Conservation (phyloP, 2,888 invertebrate genomes). For the Eupithecia tripunctaria region DNA sequence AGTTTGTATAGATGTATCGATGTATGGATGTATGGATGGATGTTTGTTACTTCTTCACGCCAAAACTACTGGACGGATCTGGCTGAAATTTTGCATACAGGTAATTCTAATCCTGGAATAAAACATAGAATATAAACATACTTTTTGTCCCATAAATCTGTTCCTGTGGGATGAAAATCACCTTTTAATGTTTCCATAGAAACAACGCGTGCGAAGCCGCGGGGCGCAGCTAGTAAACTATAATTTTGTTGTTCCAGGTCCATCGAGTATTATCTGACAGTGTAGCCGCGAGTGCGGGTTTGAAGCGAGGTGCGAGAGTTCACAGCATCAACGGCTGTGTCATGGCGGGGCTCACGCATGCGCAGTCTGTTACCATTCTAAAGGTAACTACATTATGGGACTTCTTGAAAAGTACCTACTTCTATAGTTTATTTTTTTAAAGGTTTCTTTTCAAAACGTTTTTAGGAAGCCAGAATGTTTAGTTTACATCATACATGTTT, state of each 20-base stretch:
- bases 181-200: too few relatives aligned
- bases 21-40: too few relatives aligned
- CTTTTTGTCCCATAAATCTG: too few relatives aligned
- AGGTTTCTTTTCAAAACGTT: neutral
- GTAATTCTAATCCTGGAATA: too few relatives aligned
- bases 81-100: too few relatives aligned
- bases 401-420: neutral
- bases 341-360: slow-evolving; percentile 93
- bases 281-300: slow-evolving; percentile 93
- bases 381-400: slow-evolving; percentile 85
- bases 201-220: too few relatives aligned
- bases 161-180: too few relatives aligned
- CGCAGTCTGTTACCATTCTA: slow-evolving; percentile 93
- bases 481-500: neutral
- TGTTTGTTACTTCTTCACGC: too few relatives aligned
- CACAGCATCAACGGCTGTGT: slow-evolving; percentile 94
- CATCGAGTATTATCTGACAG: slow-evolving; percentile 94
- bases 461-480: neutral
- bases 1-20: too few relatives aligned
- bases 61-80: too few relatives aligned
- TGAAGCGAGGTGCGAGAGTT: slow-evolving; percentile 94
- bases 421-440: neutral
- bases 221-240: too few relatives aligned
- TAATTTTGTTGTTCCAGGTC: slow-evolving; percentile 82
- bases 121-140: too few relatives aligned